These are phyloP conservation scores for Chionodraco myersi DNA, from an alignment of 2,113 vertebrate genomes.

Conservation along the genomic window DNA sequence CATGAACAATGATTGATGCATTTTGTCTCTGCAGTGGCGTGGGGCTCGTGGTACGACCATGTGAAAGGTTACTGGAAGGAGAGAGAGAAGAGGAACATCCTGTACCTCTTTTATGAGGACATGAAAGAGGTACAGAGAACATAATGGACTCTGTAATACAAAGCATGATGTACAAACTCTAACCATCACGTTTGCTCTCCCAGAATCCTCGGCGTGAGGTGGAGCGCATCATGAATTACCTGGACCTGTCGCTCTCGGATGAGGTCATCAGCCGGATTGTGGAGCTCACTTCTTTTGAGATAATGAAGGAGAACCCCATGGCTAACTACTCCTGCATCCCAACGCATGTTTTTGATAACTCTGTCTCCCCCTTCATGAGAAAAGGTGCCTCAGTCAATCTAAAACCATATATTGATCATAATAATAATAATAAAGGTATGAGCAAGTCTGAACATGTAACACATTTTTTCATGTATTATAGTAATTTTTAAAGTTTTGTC, in stretches of 20 bases:
- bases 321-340: conserved; percentile 83
- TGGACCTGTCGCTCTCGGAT: conserved; percentile 79
- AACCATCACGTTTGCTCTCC: neutral
- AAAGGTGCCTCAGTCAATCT: conserved; percentile 77
- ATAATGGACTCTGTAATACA: neutral
- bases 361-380: conserved; percentile 86
- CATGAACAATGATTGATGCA: neutral
- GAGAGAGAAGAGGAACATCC: conserved; percentile 84
- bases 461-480: neutral
- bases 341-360: conserved; percentile 72
- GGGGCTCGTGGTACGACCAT: conserved; percentile 91
- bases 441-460: neutral
- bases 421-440: neutral
- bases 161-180: neutral
- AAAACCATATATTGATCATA: neutral
- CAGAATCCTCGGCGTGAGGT: conserved; percentile 85
- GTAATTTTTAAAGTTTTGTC: neutral
- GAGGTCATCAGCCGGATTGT: conserved; percentile 78
- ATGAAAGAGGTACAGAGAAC: conserved; percentile 88
- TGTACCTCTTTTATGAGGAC: conserved; percentile 93
- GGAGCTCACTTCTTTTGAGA: conserved; percentile 83
- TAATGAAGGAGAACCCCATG: conserved; percentile 87
- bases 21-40: conserved; percentile 81
- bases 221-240: conserved; percentile 81
- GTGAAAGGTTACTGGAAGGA: conserved; percentile 90